phyloP scores from a whole-genome alignment of 2,888 invertebrate species.

The Anagyrus pseudococci region DNA sequence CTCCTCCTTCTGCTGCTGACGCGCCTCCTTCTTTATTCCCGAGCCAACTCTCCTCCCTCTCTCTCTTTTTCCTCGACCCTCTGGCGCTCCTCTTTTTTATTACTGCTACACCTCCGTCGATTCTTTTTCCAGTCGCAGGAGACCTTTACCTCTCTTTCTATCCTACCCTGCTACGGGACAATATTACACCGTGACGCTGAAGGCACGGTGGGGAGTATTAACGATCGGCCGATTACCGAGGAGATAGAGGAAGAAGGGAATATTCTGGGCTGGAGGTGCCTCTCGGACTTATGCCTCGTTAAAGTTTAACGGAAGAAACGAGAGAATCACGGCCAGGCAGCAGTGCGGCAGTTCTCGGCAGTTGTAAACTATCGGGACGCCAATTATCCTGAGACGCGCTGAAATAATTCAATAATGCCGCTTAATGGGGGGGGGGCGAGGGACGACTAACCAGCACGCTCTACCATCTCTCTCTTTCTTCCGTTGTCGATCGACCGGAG shows the following conservation, averaged over 20 bases:
- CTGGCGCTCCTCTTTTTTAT: not conserved
- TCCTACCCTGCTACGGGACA: no score
- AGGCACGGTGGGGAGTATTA: conserved; percentile 2
- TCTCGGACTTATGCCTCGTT: conserved; percentile 15
- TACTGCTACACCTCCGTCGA: not conserved
- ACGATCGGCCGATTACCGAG: conserved; percentile 14
- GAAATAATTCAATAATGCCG: conserved; percentile 29
- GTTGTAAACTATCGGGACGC: conserved; percentile 25
- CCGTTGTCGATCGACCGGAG: no score
- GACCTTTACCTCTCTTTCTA: no score
- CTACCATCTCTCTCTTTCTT: no score
- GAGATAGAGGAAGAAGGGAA: not conserved
- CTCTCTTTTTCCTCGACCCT: not conserved
- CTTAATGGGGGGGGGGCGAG: no score
- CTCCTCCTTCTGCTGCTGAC: not conserved
- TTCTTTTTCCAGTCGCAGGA: no score
- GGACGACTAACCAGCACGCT: no score
- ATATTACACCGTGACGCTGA: conserved; percentile 8
- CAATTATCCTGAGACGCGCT: conserved; percentile 23
- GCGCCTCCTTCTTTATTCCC: conserved; percentile 13
- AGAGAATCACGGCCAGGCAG: conserved; percentile 13
- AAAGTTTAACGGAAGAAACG: conserved; percentile 24
- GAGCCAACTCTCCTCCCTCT: conserved; percentile 11
- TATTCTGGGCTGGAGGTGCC: not conserved
- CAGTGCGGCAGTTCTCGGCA: not conserved